Conservation (phyloP, 2,113 vertebrate genomes). For the Amblyopsis rosae region DNA sequence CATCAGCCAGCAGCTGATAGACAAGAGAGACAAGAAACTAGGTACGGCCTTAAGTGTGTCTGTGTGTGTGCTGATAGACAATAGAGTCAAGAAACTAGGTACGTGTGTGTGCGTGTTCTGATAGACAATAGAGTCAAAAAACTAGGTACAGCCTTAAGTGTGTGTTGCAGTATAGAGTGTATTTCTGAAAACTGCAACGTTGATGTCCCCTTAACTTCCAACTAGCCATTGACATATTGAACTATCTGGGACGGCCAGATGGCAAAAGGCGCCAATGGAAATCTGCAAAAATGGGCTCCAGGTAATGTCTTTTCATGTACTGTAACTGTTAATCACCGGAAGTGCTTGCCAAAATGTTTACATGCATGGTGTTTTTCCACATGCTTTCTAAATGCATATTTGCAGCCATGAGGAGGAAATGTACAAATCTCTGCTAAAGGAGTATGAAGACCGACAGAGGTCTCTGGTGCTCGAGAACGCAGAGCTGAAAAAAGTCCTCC, state of each 20-base stretch:
- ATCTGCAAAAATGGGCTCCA: slow-evolving; percentile 85
- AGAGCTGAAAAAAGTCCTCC: slow-evolving; percentile 94
- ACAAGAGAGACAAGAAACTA: slow-evolving; percentile 91
- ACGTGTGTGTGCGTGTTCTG: too few species aligned
- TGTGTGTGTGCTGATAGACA: neutral
- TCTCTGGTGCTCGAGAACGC: slow-evolving; percentile 90
- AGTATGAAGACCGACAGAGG: slow-evolving; percentile 89
- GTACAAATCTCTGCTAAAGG: slow-evolving; percentile 88
- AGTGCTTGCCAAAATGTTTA: neutral
- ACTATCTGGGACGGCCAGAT: slow-evolving; percentile 91
- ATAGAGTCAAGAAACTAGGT: neutral
- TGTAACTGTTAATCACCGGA: neutral
- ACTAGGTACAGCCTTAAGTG: neutral
- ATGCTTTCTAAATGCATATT: slow-evolving; percentile 39
- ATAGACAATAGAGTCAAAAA: neutral
- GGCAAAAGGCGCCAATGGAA: slow-evolving; percentile 95
- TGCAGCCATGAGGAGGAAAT: slow-evolving; percentile 92
- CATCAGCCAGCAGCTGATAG: slow-evolving; percentile 90
- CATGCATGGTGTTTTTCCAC: neutral
- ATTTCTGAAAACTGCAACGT: neutral
- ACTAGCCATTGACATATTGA: slow-evolving; percentile 91
- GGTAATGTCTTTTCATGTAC: slow-evolving; percentile 57
- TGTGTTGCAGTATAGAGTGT: too few species aligned
- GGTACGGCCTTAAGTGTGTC: slow-evolving; percentile 63
- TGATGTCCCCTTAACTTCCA: slow-evolving; percentile 17